phyloP scores from a whole-genome alignment of 2,797 vertebrate genomes.

The Sus cebifrons region DNA sequence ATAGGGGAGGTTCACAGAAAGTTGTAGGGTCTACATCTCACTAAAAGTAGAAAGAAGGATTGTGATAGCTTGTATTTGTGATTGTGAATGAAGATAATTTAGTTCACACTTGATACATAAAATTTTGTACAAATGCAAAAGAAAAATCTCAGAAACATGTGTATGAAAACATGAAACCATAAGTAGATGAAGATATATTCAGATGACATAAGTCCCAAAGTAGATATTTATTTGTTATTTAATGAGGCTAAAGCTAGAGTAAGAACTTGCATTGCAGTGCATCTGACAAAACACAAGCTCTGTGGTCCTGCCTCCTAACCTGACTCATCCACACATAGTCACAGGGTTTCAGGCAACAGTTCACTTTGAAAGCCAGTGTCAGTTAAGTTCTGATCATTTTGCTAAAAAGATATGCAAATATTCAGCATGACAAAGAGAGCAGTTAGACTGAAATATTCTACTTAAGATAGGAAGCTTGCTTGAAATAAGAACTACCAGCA shows the following conservation, averaged over 20 bases:
- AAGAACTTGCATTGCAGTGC: no score
- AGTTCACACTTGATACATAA: background rate
- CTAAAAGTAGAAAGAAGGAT: background rate
- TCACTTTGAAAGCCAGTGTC: background rate
- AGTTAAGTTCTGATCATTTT: background rate
- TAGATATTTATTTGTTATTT: background rate
- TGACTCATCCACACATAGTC: background rate
- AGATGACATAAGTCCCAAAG: background rate
- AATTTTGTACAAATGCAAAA: background rate
- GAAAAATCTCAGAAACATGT: background rate
- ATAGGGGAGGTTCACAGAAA: background rate
- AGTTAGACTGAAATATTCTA: background rate
- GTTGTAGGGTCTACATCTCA: background rate
- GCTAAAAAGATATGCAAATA: background rate
- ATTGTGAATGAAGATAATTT: background rate
- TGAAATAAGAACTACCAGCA: background rate
- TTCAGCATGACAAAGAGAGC: background rate
- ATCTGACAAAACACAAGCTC: background rate
- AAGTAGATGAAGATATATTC: background rate
- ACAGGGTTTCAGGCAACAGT: background rate
- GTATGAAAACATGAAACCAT: background rate
- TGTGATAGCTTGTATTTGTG: background rate
- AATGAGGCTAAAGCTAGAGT: background rate
- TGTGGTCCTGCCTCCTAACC: background rate
- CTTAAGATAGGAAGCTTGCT: background rate